Evolutionary conservation across 30 jellyfish, hydroid and myxozoan genomes (phyloP).

Genomic region (Sanderia malayensis): DNA sequence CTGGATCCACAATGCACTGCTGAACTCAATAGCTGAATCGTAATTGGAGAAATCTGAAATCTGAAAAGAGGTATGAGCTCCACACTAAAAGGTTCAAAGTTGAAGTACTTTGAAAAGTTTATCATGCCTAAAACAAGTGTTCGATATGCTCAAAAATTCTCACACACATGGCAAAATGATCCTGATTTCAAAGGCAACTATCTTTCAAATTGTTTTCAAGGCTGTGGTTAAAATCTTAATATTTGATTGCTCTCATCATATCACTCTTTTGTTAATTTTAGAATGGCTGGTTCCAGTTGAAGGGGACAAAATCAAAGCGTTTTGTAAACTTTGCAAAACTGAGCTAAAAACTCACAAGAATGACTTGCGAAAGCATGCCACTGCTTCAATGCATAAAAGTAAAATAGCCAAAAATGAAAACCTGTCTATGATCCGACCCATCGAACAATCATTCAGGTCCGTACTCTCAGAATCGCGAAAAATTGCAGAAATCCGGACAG

Average conservation of each 20-base stretch:
- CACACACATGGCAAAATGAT: constrained; percentile 30
- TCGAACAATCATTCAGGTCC: constrained; percentile 29
- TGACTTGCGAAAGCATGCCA: constrained; percentile 16
- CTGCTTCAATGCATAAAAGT: constrained; percentile 13
- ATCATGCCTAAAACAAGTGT: constrained; percentile 27
- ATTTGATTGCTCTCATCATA: neutral
- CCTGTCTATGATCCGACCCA: constrained; percentile 15
- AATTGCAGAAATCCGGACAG: constrained; percentile 34
- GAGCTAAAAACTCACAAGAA: constrained; percentile 18
- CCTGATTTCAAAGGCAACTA: constrained; percentile 28
- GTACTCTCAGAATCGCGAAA: constrained; percentile 13
- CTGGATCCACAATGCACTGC: no score
- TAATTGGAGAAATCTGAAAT: no score
- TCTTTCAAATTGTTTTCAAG: constrained; percentile 7
- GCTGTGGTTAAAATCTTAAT: constrained; percentile 8
- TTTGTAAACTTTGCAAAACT: constrained; percentile 19
- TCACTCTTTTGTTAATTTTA: neutral
- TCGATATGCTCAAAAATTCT: constrained; percentile 31
- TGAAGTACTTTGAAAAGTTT: no score
- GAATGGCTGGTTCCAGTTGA: constrained; percentile 26
- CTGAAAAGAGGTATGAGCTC: no score
- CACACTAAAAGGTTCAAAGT: no score
- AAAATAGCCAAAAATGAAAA: constrained; percentile 5
- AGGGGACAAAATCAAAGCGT: constrained; percentile 14
- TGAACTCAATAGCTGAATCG: no score